These are phyloP conservation scores for Drosophila parthenogenetica DNA, from an alignment of 2,888 invertebrate species.

Conservation along the genomic window DNA sequence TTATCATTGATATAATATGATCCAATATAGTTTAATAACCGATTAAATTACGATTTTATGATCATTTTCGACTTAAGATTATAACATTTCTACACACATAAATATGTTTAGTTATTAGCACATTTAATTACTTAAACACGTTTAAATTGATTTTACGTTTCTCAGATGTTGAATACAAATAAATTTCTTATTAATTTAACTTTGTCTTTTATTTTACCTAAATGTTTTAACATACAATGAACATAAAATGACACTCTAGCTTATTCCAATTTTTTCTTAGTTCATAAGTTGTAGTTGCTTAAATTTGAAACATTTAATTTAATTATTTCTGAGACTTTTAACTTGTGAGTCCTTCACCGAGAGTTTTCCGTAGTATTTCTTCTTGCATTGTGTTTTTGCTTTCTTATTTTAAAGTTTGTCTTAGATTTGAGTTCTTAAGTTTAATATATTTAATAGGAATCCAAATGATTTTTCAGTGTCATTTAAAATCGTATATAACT, in stretches of 20 bases:
- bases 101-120: conserved; percentile 3
- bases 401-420: conserved; percentile 10
- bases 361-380: conserved; percentile 31
- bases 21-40: conserved; percentile 24
- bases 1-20: conserved; percentile 36
- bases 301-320: conserved; percentile 18
- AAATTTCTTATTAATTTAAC: conserved; percentile 2
- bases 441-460: conserved; percentile 1
- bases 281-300: conserved; percentile 1
- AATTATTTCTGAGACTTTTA: conserved; percentile 38
- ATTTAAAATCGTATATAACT: conserved; percentile 14
- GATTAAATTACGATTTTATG: conserved; percentile 30
- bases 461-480: conserved; percentile 40
- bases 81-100: conserved; percentile 13
- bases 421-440: conserved; percentile 28
- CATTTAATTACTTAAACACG: conserved; percentile 19
- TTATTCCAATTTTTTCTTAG: background rate
- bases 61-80: conserved; percentile 14
- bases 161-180: background rate
- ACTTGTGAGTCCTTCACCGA: conserved; percentile 49
- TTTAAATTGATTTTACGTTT: background rate
- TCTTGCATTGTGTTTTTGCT: conserved; percentile 2
- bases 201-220: background rate
- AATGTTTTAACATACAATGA: conserved; percentile 34
- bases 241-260: conserved; percentile 5